Evolutionary conservation across 2,113 vertebrate species (phyloP), one percentile per base, ranked within the genome.

Genomic region (Myxocyprinus asiaticus): DNA sequence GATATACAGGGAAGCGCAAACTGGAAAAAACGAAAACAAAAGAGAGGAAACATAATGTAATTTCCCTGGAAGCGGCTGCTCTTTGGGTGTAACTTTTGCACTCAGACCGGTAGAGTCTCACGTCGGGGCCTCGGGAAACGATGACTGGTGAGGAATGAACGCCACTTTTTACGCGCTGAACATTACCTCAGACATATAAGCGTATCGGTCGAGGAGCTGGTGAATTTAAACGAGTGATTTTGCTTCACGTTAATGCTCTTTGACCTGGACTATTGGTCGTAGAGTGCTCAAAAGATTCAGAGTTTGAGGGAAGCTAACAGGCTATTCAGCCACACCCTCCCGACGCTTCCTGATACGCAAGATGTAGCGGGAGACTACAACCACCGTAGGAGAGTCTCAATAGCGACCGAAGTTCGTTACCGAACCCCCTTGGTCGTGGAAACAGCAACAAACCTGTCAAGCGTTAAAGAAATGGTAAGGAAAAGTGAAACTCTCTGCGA

Each of bases 291-390:
- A 56, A 74, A 74, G 58, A 48, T 9, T 22, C 71, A 22, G 71
- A 11, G 74, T 66, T n/a, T 22, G 43, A 53, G 61, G 50, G 15
- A 80, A 51, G 81, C 63, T 79, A 82, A 78, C 47, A 62, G 62
- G 15, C 81, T 76, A 77, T 77, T 80, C 87, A 91, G 91, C 93
- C 93, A 93, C 93, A 94, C 93, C 93, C 92, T 94, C 93, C 87
- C 84, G 77, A 12, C 17, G 90, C 91, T 94, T 94, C 92, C 93
- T 93, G 90, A 90, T 90, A 90, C 77, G 71, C 75, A 68, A 81
- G 82, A 84, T 71, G 90, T 68, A 81, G 88, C 90, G 88, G 89
- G 88, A 88, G 85, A 85, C 78, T 85, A 87, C 79, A 86, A 82
- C 84, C 66, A 17, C 22, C 22, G 22, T 33, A 33, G n/a, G n/a